phyloP scores from a whole-genome alignment of 2,113 vertebrate species.

The Cisticola juncidis region DNA sequence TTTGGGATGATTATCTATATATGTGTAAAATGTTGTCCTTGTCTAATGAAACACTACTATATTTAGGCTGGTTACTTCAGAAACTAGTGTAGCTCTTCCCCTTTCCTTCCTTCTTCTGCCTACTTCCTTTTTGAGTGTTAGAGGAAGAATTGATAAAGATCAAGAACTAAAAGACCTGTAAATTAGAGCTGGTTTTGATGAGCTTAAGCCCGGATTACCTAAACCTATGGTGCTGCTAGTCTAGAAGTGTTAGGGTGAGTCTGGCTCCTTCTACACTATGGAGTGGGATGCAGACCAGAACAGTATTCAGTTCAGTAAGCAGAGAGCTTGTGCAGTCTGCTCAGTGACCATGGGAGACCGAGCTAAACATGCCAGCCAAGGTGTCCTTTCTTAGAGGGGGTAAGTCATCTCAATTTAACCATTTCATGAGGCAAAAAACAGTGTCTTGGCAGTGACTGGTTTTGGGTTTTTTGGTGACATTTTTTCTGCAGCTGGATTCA shows the following conservation, averaged over 20 bases:
- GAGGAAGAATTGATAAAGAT: background rate
- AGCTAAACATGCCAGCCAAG: background rate
- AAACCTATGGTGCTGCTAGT: background rate
- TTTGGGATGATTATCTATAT: background rate
- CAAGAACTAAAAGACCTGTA: background rate
- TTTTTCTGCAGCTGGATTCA: background rate
- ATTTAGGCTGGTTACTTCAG: background rate
- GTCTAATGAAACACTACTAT: background rate
- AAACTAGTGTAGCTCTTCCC: background rate
- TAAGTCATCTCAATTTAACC: background rate
- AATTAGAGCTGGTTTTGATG: background rate
- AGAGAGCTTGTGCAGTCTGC: background rate
- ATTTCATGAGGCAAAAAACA: background rate
- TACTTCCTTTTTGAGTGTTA: background rate
- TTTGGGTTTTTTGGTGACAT: accelerated
- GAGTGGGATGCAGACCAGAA: background rate
- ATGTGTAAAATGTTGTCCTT: background rate
- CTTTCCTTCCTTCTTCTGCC: background rate
- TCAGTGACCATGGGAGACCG: background rate
- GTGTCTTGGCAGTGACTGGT: background rate
- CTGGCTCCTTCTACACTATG: background rate
- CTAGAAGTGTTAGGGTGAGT: background rate
- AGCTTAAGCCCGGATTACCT: background rate
- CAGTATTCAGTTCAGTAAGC: background rate
- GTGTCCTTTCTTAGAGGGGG: background rate